Evolutionary conservation across 92 coral and sea anemone genomes (phyloP).

Genomic region (Epizoanthus scotinus): DNA sequence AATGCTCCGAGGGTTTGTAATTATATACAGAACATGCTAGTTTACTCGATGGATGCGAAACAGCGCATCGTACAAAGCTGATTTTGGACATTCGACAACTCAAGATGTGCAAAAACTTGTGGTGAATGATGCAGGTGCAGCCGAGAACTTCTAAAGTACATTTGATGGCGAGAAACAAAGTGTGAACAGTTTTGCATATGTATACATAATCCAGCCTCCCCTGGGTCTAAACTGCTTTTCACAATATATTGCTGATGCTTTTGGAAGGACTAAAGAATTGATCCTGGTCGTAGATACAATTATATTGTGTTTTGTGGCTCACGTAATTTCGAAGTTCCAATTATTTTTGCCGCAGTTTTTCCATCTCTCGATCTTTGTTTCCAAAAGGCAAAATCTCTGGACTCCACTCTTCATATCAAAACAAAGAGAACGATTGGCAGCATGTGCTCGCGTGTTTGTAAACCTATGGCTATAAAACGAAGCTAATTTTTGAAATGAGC

Average conservation of each 20-base stretch:
- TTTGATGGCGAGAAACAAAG: conserved; percentile 26
- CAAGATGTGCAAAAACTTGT: neutral
- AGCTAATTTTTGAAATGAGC: conserved; percentile 12
- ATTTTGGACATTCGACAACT: neutral
- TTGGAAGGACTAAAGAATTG: conserved; percentile 18
- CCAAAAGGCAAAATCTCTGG: neutral
- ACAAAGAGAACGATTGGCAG: conserved; percentile 11
- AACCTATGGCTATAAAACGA: conserved; percentile 6
- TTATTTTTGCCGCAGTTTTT: conserved; percentile 26
- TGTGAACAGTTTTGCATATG: conserved; percentile 12
- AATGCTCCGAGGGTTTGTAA: conserved; percentile 37
- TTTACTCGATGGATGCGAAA: neutral
- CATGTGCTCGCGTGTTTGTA: conserved; percentile 25
- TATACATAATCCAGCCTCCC: conserved; percentile 31
- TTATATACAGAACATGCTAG: neutral
- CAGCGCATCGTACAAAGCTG: neutral
- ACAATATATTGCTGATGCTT: conserved; percentile 1
- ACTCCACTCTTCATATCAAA: conserved; percentile 3
- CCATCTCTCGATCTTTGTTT: conserved; percentile 21
- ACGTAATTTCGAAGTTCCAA: neutral
- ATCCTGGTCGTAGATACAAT: neutral
- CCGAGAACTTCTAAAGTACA: conserved; percentile 2
- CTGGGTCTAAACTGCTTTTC: conserved; percentile 5
- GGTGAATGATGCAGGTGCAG: conserved; percentile 15
- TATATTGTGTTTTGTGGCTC: neutral